Percentiles rank a stretch among this genome's conserved stretches.
Conservation (phyloP, 1,140 invertebrate species). For the Pteromalus puparum region DNA sequence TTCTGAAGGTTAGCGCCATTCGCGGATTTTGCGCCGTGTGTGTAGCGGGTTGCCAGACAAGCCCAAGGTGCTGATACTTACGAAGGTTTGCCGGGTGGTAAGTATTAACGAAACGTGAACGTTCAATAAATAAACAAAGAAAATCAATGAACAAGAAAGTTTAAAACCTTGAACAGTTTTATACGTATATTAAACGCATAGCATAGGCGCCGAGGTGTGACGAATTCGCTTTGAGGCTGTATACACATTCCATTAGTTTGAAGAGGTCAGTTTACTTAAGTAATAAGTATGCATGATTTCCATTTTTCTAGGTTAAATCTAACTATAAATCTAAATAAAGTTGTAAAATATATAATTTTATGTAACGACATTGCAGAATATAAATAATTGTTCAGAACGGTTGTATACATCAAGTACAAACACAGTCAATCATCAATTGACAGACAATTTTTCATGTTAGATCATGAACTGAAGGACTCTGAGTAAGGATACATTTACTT, state of each 20-base stretch:
- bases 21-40: neutral
- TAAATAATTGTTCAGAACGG: neutral
- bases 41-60: too few species aligned
- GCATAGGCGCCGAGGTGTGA: too few species aligned
- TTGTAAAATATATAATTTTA: neutral
- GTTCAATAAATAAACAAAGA: too few species aligned
- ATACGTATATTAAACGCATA: too few species aligned
- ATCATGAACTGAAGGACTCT: neutral
- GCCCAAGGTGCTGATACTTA: too few species aligned
- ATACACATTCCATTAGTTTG: neutral
- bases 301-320: neutral
- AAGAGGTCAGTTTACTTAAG: neutral
- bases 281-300: neutral
- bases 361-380: neutral
- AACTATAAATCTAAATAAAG: neutral
- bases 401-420: neutral
- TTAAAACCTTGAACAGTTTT: neutral
- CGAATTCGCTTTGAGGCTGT: too few species aligned
- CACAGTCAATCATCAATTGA: neutral
- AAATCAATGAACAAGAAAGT: too few species aligned
- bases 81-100: too few species aligned
- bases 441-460: neutral
- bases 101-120: too few species aligned
- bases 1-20: neutral
- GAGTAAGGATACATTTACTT: neutral